Base-by-base conservation (phyloP, 2,113 vertebrate species). In the Rostratula benghalensis region DNA sequence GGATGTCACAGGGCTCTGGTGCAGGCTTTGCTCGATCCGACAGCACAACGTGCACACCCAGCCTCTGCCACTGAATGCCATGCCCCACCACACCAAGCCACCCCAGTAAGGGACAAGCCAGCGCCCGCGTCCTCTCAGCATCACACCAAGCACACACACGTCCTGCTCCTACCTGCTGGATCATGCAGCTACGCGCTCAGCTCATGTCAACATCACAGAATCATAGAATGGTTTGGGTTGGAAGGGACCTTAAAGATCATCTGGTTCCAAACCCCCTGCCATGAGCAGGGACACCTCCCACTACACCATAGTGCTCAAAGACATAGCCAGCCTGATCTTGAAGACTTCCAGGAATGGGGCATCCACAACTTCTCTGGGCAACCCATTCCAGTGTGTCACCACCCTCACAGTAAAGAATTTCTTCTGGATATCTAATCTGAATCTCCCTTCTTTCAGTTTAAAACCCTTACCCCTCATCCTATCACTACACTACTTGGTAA, bases 111-210 rank as follows among this genome's bases (percentile, higher is more conserved):
- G 39, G 60, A 73, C 4, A 0, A 33, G 13, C 21, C 57, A 37
- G 61, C 3, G 0, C 64, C 48, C 5, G 1, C 1, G 1, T 35
- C 68, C 77, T 8, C 28, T 15, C 71, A 13, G 27, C 59, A 15
- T 4, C 51, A 1, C 73, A 28, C 17, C 0, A 0, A 59, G 39
- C 0, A 1, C 45, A 8, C 1, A 0, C 65, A 18, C 5, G 3
- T 12, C 70, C 70, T 39, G 64, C 39, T 25, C 48, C 0, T 10
- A 30, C 27, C 33, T 20, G 37, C 67, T 31, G 67, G 10, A 41
- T 18, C 25, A 65, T 2, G 3, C 41, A 6, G 8, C 9, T 10
- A 19, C 21, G 6, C 19, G 0, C 45, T 8, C 45, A 56, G 75
- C 50, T 61, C 2, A 0, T 4, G 43, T 35, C 48, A 39, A 51